Evolutionary conservation across 2,797 vertebrate genomes (phyloP).

Genomic region (Thamnophis elegans): DNA sequence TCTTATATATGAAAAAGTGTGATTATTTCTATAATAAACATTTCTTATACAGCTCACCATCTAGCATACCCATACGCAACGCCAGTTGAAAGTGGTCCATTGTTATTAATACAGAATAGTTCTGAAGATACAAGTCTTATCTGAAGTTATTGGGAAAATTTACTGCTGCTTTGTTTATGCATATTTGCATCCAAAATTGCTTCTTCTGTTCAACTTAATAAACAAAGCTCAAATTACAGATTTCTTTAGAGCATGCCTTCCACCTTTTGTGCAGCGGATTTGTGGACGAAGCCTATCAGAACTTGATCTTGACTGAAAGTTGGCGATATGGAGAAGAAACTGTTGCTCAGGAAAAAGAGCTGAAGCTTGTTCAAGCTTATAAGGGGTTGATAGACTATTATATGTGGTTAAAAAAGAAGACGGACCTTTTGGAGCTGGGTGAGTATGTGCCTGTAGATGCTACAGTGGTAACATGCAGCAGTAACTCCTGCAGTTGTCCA

Average conservation of each 20-base stretch:
- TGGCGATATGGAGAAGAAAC: constrained; percentile 84
- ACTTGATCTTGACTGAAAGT: constrained; percentile 78
- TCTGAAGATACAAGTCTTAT: background rate
- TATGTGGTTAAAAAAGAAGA: constrained; percentile 81
- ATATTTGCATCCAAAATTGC: background rate
- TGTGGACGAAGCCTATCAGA: constrained; percentile 79
- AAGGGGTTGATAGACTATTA: constrained; percentile 84
- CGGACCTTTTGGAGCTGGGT: constrained; percentile 66
- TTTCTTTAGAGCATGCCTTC: constrained; percentile 86
- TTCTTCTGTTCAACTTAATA: background rate
- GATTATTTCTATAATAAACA: background rate
- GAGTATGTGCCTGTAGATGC: constrained; percentile 42
- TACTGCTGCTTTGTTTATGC: background rate
- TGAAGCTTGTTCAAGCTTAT: constrained; percentile 84
- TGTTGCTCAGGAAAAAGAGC: constrained; percentile 65
- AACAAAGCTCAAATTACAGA: constrained; percentile 66
- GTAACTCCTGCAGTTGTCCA: accelerated
- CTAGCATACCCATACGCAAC: background rate
- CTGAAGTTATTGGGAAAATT: background rate
- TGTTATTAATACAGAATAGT: background rate
- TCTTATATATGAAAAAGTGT: background rate
- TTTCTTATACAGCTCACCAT: background rate
- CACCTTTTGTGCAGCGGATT: constrained; percentile 81
- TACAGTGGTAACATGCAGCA: background rate
- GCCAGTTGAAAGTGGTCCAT: background rate